Percentiles rank a stretch among this genome's conserved stretches.
Evolutionary conservation across 92 coral and sea anemone genomes (phyloP).

Genomic region (Bergia sp.): DNA sequence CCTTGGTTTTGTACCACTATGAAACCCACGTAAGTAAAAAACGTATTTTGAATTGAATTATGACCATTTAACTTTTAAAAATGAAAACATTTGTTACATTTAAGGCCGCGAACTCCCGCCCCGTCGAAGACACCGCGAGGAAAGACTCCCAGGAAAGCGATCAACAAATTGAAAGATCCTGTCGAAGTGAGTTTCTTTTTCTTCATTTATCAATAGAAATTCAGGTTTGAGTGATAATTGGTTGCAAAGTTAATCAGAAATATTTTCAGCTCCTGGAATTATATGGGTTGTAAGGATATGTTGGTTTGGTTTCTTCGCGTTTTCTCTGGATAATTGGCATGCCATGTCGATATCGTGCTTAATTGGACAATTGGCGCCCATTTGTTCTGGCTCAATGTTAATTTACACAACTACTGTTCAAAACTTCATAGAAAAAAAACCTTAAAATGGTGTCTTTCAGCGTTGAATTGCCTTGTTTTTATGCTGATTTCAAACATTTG

Average conservation of each 20-base stretch:
- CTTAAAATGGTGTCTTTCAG: background rate
- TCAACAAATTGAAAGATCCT: constrained; percentile 90
- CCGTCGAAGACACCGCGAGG: constrained; percentile 91
- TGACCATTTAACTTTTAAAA: background rate
- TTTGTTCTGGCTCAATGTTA: background rate
- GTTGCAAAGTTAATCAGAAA: background rate
- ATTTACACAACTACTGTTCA: background rate
- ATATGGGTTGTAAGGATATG: background rate
- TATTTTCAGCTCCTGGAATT: background rate
- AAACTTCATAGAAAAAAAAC: no score
- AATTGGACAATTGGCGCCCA: background rate
- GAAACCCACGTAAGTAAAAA: constrained; percentile 75
- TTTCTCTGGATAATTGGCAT: background rate
- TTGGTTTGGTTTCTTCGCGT: background rate
- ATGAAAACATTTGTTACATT: constrained; percentile 1
- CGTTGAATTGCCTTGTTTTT: no score
- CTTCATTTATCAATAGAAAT: background rate
- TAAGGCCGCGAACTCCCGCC: constrained; percentile 90
- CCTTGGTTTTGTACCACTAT: constrained; percentile 28
- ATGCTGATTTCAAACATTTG: no score
- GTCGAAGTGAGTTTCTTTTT: constrained; percentile 79
- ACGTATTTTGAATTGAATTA: background rate
- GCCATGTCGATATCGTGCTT: no score
- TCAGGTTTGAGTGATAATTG: background rate
- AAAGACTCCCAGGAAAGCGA: constrained; percentile 58